Conservation (phyloP, 1,140 invertebrate genomes). For the Drosophila baimaii region DNA sequence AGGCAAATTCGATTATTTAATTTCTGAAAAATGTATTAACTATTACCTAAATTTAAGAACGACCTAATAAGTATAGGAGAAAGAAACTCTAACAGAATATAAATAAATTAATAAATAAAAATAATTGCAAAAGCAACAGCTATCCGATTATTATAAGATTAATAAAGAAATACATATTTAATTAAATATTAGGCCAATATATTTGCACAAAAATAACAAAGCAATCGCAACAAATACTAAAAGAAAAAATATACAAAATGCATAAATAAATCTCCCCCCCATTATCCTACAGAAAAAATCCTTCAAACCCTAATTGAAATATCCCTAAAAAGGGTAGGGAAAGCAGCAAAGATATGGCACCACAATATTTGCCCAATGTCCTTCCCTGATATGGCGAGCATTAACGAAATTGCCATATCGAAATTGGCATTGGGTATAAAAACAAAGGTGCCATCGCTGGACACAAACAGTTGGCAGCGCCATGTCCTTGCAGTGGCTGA, state of each 20-base stretch:
- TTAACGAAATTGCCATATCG: constrained; percentile 58
- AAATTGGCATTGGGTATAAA: constrained; percentile 53
- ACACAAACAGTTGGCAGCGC: constrained; percentile 26
- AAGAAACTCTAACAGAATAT: too few relatives aligned
- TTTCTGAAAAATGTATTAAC: too few relatives aligned
- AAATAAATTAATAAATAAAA: too few relatives aligned
- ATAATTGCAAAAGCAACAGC: neutral
- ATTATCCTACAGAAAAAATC: neutral
- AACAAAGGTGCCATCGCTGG: constrained; percentile 35
- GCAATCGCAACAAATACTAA: neutral
- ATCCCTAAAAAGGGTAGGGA: neutral
- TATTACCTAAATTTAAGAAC: too few relatives aligned
- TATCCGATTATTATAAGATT: neutral
- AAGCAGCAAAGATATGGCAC: constrained; percentile 24
- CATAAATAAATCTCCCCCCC: neutral
- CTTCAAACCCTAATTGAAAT: constrained; percentile 1
- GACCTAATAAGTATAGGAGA: too few relatives aligned
- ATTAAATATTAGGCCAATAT: neutral
- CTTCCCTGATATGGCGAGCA: constrained; percentile 38
- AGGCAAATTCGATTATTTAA: too few relatives aligned
- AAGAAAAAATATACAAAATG: too few relatives aligned
- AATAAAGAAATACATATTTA: neutral
- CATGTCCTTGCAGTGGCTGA: constrained; percentile 33
- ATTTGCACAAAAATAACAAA: neutral
- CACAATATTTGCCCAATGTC: constrained; percentile 51